phyloP scores from a whole-genome alignment of 2,888 invertebrate genomes.

The Pyrrhia umbra region DNA sequence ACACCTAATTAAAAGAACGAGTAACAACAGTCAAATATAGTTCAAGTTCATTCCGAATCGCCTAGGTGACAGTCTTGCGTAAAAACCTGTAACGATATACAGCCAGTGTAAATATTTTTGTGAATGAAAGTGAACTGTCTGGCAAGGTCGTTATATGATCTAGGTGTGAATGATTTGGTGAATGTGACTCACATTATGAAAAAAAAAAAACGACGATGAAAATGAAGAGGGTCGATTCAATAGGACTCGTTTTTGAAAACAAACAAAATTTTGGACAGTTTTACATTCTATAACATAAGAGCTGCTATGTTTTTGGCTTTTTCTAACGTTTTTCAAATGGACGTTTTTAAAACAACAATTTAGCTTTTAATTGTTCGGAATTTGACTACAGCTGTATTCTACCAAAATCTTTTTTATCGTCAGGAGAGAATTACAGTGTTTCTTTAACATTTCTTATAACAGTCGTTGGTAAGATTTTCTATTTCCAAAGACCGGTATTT shows the following conservation, averaged over 20 bases:
- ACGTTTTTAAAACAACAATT: too few species aligned
- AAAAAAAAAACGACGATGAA: neutral
- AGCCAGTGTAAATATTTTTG: conserved; percentile 49
- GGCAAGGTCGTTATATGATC: conserved; percentile 22
- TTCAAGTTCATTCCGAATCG: conserved; percentile 46
- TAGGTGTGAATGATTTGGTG: conserved; percentile 13
- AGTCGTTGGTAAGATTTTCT: neutral
- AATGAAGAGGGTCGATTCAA: too few species aligned
- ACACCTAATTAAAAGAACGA: conserved; percentile 13
- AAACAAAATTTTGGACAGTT: too few species aligned
- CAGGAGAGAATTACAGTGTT: too few species aligned
- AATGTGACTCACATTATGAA: conserved; percentile 12
- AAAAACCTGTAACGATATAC: conserved; percentile 47
- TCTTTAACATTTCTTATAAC: too few species aligned
- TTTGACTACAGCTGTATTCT: too few species aligned
- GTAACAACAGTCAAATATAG: conserved; percentile 32
- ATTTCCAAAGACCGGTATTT: neutral
- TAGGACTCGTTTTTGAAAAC: too few species aligned
- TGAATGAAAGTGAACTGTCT: conserved; percentile 13
- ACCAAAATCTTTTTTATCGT: too few species aligned
- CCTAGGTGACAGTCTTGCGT: conserved; percentile 47
- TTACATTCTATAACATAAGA: too few species aligned
- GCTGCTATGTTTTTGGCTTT: too few species aligned
- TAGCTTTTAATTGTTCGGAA: too few species aligned
- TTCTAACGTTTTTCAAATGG: too few species aligned